Evolutionary conservation across 2,888 invertebrate species (phyloP).

Genomic region (Platycnemis pennipes): DNA sequence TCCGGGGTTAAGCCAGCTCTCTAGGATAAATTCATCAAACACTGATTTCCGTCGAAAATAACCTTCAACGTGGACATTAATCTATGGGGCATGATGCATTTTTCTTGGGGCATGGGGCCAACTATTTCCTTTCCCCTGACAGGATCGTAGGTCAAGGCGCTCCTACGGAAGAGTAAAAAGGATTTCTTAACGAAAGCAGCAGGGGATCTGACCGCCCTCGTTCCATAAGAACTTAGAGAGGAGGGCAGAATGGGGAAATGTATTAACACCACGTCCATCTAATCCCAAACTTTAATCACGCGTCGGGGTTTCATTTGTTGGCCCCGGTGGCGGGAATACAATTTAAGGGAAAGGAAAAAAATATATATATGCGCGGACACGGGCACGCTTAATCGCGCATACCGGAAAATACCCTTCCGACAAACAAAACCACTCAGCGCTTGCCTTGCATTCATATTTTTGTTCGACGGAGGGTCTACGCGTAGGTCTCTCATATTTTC

Average conservation of each 20-base stretch:
- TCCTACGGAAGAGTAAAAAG: not conserved
- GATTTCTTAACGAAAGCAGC: constrained; percentile 29
- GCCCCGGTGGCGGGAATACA: not conserved
- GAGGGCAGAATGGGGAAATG: not conserved
- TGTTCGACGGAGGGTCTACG: not conserved
- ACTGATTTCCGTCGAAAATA: constrained; percentile 15
- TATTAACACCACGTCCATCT: constrained; percentile 44
- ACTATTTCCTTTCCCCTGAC: not conserved
- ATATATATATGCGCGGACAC: not conserved
- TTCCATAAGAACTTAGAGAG: not conserved
- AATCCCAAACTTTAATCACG: constrained; percentile 47
- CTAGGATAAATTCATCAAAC: not conserved
- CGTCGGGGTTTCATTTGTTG: not conserved
- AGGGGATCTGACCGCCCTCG: not conserved
- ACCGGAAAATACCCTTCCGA: not conserved
- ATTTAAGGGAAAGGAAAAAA: not conserved
- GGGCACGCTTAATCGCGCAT: not conserved
- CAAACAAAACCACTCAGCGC: not conserved
- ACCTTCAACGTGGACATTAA: constrained; percentile 7
- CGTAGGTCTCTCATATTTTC: not conserved
- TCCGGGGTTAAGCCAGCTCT: not conserved
- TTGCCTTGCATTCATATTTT: not conserved
- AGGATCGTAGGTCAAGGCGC: not conserved
- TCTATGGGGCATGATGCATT: constrained; percentile 24
- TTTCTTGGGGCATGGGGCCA: not conserved